A percentile compares a stretch with the other conserved stretches of the same genome.
These are phyloP conservation scores for Drosophila ogumai DNA, from an alignment of 1,140 invertebrate species.

Conservation along the genomic window DNA sequence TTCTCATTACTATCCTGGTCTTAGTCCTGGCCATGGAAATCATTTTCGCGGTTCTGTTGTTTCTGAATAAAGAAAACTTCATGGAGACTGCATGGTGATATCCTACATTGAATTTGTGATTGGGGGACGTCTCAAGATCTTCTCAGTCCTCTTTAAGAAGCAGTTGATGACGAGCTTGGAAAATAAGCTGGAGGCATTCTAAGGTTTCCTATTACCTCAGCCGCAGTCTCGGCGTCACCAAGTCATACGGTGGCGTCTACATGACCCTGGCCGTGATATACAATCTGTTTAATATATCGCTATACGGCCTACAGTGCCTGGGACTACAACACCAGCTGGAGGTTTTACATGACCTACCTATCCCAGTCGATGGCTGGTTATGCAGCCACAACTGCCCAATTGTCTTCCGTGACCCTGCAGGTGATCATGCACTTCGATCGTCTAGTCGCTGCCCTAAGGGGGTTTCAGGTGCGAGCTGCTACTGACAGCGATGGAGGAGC, in stretches of 20 bases:
- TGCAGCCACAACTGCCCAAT: slow-evolving; percentile 57
- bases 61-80: slow-evolving; percentile 41
- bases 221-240: slow-evolving; percentile 26
- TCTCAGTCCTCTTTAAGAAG: slow-evolving; percentile 46
- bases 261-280: slow-evolving; percentile 50
- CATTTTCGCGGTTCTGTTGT: slow-evolving; percentile 12
- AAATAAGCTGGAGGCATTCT: slow-evolving; percentile 39
- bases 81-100: slow-evolving; percentile 59
- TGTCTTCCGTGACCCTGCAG: slow-evolving; percentile 59
- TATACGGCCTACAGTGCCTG: slow-evolving; percentile 42
- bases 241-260: slow-evolving; percentile 41
- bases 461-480: slow-evolving; percentile 14
- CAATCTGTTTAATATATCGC: slow-evolving; percentile 51
- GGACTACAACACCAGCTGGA: slow-evolving; percentile 36
- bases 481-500: not conserved
- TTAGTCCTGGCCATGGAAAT: slow-evolving; percentile 33
- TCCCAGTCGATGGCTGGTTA: slow-evolving; percentile 50
- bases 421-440: slow-evolving; percentile 70
- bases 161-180: slow-evolving; percentile 34
- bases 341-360: slow-evolving; percentile 45
- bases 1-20: slow-evolving; percentile 40
- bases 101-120: slow-evolving; percentile 61
- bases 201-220: slow-evolving; percentile 23
- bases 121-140: slow-evolving; percentile 61
- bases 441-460: slow-evolving; percentile 22